Conservation (phyloP, 2,797 vertebrate species). For the Falco columbarius region DNA sequence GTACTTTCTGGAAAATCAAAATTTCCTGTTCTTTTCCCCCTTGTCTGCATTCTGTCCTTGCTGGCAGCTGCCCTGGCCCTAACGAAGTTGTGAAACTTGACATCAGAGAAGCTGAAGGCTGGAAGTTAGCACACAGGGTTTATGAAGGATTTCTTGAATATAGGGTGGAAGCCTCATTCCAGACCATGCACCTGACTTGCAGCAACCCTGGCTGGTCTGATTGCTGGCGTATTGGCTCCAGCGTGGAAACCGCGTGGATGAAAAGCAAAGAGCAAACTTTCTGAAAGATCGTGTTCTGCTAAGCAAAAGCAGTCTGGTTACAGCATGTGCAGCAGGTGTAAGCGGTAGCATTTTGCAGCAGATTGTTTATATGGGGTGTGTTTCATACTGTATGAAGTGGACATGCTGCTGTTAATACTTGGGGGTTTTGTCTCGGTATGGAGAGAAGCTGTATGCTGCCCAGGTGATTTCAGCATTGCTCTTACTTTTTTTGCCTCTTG, state of each 20-base stretch:
- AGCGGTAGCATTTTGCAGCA: background rate
- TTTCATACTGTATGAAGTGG: rapidly evolving
- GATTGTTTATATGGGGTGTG: background rate
- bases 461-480: background rate
- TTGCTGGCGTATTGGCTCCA: background rate
- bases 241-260: rapidly evolving
- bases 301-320: background rate
- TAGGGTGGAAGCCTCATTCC: background rate
- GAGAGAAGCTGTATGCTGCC: rapidly evolving
- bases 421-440: rapidly evolving
- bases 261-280: background rate
- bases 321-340: background rate
- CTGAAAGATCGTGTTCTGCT: background rate
- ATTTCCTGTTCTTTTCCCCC: background rate
- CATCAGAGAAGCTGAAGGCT: background rate
- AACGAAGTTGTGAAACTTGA: background rate
- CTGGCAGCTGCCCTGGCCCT: background rate
- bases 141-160: background rate
- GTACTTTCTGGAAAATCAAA: background rate
- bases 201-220: background rate
- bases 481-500: background rate
- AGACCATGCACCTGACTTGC: background rate
- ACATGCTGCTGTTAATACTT: background rate
- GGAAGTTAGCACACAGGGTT: background rate
- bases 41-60: background rate